Evolutionary conservation across 2,797 vertebrate genomes (phyloP).

Genomic region (Mus minutoides): DNA sequence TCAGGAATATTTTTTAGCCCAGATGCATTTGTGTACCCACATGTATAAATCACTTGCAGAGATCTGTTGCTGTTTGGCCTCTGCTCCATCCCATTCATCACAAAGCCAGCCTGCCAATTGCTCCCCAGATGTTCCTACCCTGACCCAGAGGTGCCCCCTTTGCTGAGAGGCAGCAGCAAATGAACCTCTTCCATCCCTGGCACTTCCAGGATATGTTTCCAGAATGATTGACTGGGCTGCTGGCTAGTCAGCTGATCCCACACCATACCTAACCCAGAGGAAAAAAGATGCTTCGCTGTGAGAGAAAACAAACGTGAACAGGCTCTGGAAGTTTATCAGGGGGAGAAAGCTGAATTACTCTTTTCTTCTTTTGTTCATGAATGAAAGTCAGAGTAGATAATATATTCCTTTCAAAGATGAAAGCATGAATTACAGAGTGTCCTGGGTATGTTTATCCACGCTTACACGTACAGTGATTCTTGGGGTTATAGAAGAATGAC

Average conservation of each 20-base stretch:
- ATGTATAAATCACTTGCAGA: conserved; percentile 71
- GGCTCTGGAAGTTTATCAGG: neutral
- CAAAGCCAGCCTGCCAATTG: conserved; percentile 21
- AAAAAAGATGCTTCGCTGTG: neutral
- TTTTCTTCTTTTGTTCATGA: neutral
- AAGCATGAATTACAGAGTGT: conserved; percentile 10
- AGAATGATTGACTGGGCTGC: neutral
- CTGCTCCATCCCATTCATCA: conserved; percentile 73
- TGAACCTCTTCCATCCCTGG: conserved; percentile 18
- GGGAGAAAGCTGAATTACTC: neutral
- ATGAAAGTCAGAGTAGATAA: conserved; percentile 2
- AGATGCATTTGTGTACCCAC: conserved; percentile 66
- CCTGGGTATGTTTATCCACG: neutral
- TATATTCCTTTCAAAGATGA: neutral
- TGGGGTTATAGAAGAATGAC: neutral
- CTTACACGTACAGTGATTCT: neutral
- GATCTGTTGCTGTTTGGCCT: conserved; percentile 45
- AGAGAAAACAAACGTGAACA: conserved; percentile 28
- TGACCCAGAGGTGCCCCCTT: conserved; percentile 36
- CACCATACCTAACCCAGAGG: neutral
- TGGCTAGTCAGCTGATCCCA: neutral
- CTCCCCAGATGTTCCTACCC: conserved; percentile 18
- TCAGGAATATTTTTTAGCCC: conserved; percentile 56
- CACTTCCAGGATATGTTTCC: conserved; percentile 26
- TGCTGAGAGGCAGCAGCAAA: conserved; percentile 65